Evolutionary conservation across 1,140 invertebrate genomes (phyloP).

Genomic region (Ostrea denselamellosa): DNA sequence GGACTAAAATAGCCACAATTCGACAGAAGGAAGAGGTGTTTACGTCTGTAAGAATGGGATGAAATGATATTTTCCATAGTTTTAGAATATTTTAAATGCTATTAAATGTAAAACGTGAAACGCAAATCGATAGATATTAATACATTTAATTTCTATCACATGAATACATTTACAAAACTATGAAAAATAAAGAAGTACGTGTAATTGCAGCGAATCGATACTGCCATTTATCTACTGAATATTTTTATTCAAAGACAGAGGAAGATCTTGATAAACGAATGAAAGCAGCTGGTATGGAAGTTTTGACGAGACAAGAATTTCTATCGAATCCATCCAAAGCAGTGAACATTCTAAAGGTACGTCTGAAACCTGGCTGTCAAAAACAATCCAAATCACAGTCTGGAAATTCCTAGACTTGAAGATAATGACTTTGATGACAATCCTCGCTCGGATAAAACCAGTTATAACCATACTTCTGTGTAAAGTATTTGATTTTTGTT

Average conservation of each 20-base stretch:
- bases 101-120: too few relatives aligned
- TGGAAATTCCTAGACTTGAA: too few relatives aligned
- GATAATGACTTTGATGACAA: too few relatives aligned
- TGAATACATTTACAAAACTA: not conserved
- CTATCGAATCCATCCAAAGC: slow-evolving; percentile 97
- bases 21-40: slow-evolving; percentile 99
- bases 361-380: too few relatives aligned
- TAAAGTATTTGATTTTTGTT: too few relatives aligned
- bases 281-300: slow-evolving; percentile 95
- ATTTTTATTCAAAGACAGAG: slow-evolving; percentile 86
- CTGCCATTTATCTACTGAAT: not conserved
- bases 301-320: slow-evolving; percentile 97
- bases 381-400: too few relatives aligned
- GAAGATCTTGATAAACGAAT: slow-evolving; percentile 97
- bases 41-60: slow-evolving; percentile 89
- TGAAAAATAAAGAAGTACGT: not conserved
- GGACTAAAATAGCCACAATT: slow-evolving; percentile 97
- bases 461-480: too few relatives aligned
- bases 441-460: too few relatives aligned
- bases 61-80: not conserved
- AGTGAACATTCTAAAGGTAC: slow-evolving; percentile 90
- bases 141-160: too few relatives aligned
- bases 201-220: not conserved
- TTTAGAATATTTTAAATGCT: not conserved
- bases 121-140: too few relatives aligned